Base-by-base conservation (phyloP, 2,113 vertebrate genomes). In the Phoxinus phoxinus region DNA sequence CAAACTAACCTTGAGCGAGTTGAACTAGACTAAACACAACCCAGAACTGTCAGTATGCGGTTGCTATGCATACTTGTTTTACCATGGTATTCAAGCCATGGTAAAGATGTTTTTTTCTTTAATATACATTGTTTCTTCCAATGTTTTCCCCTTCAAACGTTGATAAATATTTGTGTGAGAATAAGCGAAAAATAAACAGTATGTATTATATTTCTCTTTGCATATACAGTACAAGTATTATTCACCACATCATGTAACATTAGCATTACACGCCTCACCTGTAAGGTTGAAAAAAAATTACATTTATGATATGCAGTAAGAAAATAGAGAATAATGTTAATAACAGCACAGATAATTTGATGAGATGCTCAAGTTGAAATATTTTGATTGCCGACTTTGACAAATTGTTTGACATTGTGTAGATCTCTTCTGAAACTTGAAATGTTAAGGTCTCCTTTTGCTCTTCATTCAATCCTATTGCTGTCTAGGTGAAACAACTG, bases 21-120 rank as follows among this genome's bases (percentile, higher is more conserved):
- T 25, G 8, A 58, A 67, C 53, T 74, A 84, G 48, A 56, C 69
- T 77, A 46, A 80, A 85, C 79, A 59, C n/a, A 65, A 77, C 65
- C 27, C 46, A 59, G 71, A 79, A 59, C 13, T 61, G 23, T 76
- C 35, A 83, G 76, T 83, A 87, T 89, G 63, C 46, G 27, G 88
- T 89, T 87, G 81, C 88, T 58, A 35, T 84, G 87, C 72, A 65
- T 65, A 75, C 80, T 85, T 61, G 53, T 48, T 91, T 92, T 88
- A 59, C 90, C 86, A 86, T 88, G 87, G 84, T n/a, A 5, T 80
- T 58, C 86, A 23, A 69, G 78, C 3, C 35, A 78, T 81, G 77
- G 90, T n/a, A n/a, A n/a, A n/a, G 89, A 89, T 92, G 91, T 89
- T 90, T 92, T 93, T 92, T 90, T 86, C 53, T 65, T 30, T 25